Percentiles rank a stretch among this genome's conserved stretches.
These are phyloP conservation scores for Brachyistius frenatus DNA, from an alignment of 2,113 vertebrate species.

Conservation along the genomic window DNA sequence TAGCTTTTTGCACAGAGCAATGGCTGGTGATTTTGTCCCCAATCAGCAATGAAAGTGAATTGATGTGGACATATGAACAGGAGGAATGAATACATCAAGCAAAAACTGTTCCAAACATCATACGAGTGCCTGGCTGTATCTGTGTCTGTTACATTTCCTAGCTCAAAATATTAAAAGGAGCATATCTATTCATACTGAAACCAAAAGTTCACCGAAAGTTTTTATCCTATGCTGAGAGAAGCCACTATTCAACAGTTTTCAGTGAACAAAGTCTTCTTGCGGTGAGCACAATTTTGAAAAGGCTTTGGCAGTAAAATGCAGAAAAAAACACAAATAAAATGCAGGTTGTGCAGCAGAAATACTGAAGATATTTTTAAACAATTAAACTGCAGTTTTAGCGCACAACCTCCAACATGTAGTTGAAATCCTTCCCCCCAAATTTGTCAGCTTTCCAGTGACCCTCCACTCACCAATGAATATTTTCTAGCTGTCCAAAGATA, in stretches of 20 bases:
- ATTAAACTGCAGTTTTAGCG: background rate
- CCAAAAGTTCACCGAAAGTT: constrained; percentile 13
- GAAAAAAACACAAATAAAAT: background rate
- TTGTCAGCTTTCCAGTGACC: background rate
- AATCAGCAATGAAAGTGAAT: background rate
- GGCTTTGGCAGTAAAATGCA: background rate
- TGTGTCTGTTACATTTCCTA: background rate
- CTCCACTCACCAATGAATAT: background rate
- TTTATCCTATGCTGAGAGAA: background rate
- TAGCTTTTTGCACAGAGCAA: background rate
- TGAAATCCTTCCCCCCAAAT: background rate
- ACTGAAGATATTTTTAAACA: background rate
- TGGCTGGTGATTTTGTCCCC: background rate
- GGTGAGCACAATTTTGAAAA: background rate
- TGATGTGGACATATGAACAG: background rate
- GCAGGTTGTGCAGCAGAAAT: background rate
- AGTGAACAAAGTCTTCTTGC: constrained; percentile 5
- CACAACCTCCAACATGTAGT: background rate
- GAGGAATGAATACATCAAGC: background rate
- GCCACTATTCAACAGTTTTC: background rate
- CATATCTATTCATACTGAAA: constrained; percentile 3
- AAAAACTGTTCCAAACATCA: background rate
- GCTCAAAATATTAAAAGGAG: background rate
- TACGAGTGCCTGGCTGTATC: background rate
- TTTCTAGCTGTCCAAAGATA: constrained; percentile 43